These are phyloP conservation scores for Erebia aethiops DNA, from an alignment of 2,888 invertebrate species.

Conservation along the genomic window DNA sequence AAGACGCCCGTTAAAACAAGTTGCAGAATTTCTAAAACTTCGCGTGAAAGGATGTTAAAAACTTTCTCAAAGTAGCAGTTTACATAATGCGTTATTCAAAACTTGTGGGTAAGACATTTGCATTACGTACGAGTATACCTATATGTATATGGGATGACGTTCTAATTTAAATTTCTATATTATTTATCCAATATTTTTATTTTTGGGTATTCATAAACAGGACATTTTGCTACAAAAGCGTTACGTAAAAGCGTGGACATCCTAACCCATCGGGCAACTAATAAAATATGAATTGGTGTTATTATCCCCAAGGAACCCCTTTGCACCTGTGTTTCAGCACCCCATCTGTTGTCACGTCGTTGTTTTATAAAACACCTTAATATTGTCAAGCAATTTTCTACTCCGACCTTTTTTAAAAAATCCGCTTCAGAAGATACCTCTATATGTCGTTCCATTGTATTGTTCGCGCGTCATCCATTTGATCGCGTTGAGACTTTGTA, in stretches of 20 bases:
- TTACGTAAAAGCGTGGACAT: slow-evolving; percentile 4
- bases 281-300: slow-evolving; percentile 28
- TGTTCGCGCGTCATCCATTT: no score
- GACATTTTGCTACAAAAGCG: not conserved
- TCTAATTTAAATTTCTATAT: slow-evolving; percentile 5
- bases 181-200: not conserved
- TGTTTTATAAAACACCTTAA: slow-evolving; percentile 13
- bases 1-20: not conserved
- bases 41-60: not conserved
- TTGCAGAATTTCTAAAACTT: not conserved
- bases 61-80: slow-evolving; percentile 1
- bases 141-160: not conserved
- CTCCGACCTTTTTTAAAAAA: slow-evolving; percentile 7
- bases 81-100: slow-evolving; percentile 7
- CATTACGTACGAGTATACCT: not conserved
- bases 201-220: not conserved
- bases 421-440: not conserved
- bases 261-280: slow-evolving; percentile 10
- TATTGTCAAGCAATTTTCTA: not conserved
- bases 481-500: no score
- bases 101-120: slow-evolving; percentile 8
- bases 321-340: slow-evolving; percentile 21
- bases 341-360: slow-evolving; percentile 7
- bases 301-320: slow-evolving; percentile 23
- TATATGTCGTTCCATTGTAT: not conserved